Base-by-base conservation (phyloP, 2,797 vertebrate genomes). In the Scolopax bukidnonensis region DNA sequence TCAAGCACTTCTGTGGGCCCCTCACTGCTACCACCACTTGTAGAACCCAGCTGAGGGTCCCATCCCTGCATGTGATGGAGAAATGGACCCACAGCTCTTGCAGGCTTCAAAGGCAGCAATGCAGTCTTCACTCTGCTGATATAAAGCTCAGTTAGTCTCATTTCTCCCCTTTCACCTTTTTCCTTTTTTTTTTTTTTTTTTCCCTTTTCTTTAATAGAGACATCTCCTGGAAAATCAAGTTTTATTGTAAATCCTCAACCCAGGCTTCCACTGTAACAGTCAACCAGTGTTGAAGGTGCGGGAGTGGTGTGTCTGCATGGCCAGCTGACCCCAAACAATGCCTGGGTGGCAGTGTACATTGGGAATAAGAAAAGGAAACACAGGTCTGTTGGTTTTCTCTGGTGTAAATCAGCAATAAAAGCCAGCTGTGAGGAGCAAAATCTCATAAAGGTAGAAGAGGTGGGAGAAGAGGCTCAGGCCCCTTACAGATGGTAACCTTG, bases 261-360 rank as follows among this genome's bases (percentile, higher is more conserved):
- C 20, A 24, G 27, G 7, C 3, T 71, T 56, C 27, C 4, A 7
- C 6, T 0, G 0, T 36, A 24, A n/a, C 11, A 79, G 4, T 16
- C 10, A 24, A 41, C 32, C 23, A 57, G 20, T 0, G 1, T 0
- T 48, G 57, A 61, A 83, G 40, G 10, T 43, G 9, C 38, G 50
- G 50, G 18, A 61, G 25, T 3, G 1, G 0, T 1, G 2, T 17
- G 25, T 36, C 19, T 48, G 5, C 11, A 19, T 2, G 12, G 27
- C n/a, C 75, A 41, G 15, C 19, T 1, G 3, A 79, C 16, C 19
- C 24, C 48, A 80, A 11, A 68, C 20, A 64, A 36, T 50, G 60
- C 16, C 51, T 61, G 27, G 9, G 17, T 71, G 48, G 47, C 59
- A 82, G 30, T 28, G 16, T 4, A 47, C 1, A 0, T 0, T 59